Evolutionary conservation across 2,797 vertebrate genomes (phyloP), one percentile per base, ranked within the genome.

Genomic region (Netta rufina): DNA sequence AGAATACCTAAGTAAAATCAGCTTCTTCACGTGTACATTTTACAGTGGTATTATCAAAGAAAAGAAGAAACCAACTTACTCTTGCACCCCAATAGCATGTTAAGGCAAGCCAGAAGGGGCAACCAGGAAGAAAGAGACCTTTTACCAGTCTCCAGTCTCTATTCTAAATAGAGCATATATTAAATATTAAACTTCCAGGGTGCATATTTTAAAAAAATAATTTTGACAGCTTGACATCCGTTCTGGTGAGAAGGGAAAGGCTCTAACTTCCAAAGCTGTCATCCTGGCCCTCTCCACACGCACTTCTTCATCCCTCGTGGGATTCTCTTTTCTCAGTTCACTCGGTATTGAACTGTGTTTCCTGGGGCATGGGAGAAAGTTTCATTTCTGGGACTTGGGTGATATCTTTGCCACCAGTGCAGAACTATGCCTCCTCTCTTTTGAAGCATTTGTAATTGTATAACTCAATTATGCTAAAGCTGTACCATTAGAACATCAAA

Each of bases 181-280:
- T 75, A 56, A 80, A 84, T 85, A 70, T 87, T 75, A 56, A 80
- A 84, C 28, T 92, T 65, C 62, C 57, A 71, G 32, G 49, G 77
- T 2, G 3, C 0, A 0, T 19, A 62, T 66, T 93, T 91, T 65
- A 93, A 79, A 84, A 80, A 76, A 77, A 27, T 1, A 3, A 36
- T 36, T 43, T 8, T 89, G 87, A 89, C 72, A 95, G 69, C 21
- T 7, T 74, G 78, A 89, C 90, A 93, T 39, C 3, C 2, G 8
- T 28, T 70, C 64, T 69, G 49, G 18, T 70, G 47, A 86, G 51
- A 78, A 58, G 30, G 30, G 56, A 78, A 86, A 15, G 24, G 66
- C 36, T 81, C 66, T 36, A n/a, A 51, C 32, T 93, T 76, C 54
- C 82, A 86, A 62, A 84, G 79, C 62, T 76, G 70, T 75, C 91